Conservation (phyloP, 2,888 invertebrate species). For the Vesta saturnalis region DNA sequence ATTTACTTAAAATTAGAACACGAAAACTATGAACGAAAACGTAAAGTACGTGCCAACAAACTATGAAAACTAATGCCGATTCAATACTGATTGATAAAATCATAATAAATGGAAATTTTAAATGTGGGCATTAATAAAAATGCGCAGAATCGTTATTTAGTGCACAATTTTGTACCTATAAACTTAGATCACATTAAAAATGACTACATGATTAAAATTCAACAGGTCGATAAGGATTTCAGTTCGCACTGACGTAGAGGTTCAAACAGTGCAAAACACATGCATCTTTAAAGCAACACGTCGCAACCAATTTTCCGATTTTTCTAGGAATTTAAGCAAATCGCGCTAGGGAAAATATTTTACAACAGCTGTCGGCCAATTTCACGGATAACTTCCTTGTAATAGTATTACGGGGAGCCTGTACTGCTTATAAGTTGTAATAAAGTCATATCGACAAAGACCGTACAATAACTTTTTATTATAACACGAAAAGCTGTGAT, state of each 20-base stretch:
- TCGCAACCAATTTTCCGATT: slow-evolving; percentile 32
- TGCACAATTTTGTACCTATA: background rate
- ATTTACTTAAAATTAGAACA: slow-evolving; percentile 21
- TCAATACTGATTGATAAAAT: background rate
- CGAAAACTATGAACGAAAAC: slow-evolving; percentile 11
- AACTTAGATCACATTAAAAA: background rate
- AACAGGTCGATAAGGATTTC: slow-evolving; percentile 26
- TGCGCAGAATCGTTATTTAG: slow-evolving; percentile 4
- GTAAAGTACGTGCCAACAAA: slow-evolving; percentile 21
- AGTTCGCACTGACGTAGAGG: slow-evolving; percentile 18
- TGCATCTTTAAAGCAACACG: slow-evolving; percentile 37
- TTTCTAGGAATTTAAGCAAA: slow-evolving; percentile 32
- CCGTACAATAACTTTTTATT: slow-evolving; percentile 32
- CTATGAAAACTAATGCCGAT: slow-evolving; percentile 1
- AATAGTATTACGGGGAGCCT: slow-evolving; percentile 14
- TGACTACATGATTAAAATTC: slow-evolving; percentile 21
- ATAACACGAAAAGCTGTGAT: slow-evolving; percentile 20
- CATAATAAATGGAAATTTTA: too few species aligned
- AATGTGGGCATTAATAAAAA: background rate
- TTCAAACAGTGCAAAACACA: slow-evolving; percentile 30
- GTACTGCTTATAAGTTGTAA: slow-evolving; percentile 26
- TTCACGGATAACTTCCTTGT: slow-evolving; percentile 28
- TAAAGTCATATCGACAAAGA: slow-evolving; percentile 27
- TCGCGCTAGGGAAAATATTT: slow-evolving; percentile 17
- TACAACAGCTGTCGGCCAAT: slow-evolving; percentile 23